A percentile compares a stretch with the other conserved stretches of the same genome.
These are phyloP conservation scores for Myotis myotis DNA, from an alignment of 2,797 vertebrate species.

Conservation along the genomic window DNA sequence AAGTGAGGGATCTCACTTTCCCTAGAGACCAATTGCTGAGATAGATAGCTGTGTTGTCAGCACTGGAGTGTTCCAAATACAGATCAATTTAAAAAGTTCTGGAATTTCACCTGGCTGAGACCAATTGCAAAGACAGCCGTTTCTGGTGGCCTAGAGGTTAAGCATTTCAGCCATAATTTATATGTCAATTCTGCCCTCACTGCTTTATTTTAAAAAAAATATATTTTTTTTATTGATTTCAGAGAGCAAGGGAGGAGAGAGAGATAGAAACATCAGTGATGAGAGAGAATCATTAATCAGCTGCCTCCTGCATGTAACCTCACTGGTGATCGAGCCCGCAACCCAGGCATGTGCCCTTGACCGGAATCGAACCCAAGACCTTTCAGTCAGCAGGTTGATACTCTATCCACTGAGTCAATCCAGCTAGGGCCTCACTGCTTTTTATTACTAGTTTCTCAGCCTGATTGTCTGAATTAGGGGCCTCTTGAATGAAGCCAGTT, in stretches of 20 bases:
- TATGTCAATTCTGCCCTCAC: not conserved
- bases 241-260: too few relatives aligned
- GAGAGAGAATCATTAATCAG: too few relatives aligned
- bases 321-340: too few relatives aligned
- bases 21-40: not conserved
- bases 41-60: not conserved
- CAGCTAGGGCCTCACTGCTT: not conserved
- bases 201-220: too few relatives aligned
- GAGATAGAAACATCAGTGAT: too few relatives aligned
- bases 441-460: not conserved
- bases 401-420: too few relatives aligned
- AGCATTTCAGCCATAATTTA: not conserved
- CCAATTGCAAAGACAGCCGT: not conserved
- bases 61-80: not conserved
- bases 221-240: too few relatives aligned
- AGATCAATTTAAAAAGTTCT: not conserved
- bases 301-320: too few relatives aligned
- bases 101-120: not conserved
- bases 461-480: not conserved
- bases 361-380: too few relatives aligned
- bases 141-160: not conserved
- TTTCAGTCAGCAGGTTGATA: too few relatives aligned
- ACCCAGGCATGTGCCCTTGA: too few relatives aligned
- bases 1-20: not conserved
- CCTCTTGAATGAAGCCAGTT: slow-evolving; percentile 43